Evolutionary conservation across 2,113 vertebrate species (phyloP).

Genomic region (Axis porcinus): DNA sequence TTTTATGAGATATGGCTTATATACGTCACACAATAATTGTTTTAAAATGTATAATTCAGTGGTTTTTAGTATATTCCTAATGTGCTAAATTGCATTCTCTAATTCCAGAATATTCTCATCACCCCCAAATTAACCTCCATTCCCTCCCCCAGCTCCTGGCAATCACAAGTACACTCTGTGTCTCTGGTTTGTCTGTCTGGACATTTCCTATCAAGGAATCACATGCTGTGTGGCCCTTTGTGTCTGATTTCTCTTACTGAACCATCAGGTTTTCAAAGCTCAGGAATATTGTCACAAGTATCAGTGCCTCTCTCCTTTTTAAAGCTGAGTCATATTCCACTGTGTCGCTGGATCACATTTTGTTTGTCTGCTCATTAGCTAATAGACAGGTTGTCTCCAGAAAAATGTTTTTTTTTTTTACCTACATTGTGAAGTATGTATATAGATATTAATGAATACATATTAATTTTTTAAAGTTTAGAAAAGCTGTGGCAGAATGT

Average conservation of each 20-base stretch:
- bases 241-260: not conserved
- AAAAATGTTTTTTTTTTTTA: not conserved
- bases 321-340: not conserved
- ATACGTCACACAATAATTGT: not conserved
- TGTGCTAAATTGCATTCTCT: not conserved
- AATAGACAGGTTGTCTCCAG: not conserved
- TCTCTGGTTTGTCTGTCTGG: not conserved
- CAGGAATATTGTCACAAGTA: fast-evolving
- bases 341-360: not conserved
- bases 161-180: not conserved
- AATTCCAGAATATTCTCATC: not conserved
- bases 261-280: not conserved
- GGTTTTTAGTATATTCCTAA: not conserved
- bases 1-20: not conserved
- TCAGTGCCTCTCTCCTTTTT: not conserved
- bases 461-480: not conserved
- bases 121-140: not conserved
- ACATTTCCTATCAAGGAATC: not conserved
- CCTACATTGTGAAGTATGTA: not conserved
- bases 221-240: not conserved
- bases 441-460: not conserved
- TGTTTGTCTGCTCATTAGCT: not conserved
- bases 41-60: not conserved
- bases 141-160: too few relatives aligned
- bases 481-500: not conserved